Conservation (phyloP, 2,113 vertebrate species). For the Rhabdomys dilectus region DNA sequence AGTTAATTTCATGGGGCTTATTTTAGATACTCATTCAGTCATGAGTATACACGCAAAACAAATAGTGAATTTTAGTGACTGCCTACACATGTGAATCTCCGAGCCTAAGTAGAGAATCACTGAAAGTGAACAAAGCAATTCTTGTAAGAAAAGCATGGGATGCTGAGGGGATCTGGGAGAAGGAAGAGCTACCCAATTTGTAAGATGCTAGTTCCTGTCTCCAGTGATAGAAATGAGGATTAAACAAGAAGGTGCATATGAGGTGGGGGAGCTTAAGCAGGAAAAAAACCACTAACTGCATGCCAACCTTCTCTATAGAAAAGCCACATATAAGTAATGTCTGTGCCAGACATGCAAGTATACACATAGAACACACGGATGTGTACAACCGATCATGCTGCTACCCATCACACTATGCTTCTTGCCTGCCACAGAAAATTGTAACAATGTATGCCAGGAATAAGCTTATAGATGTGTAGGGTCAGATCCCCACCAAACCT, state of each 20-base stretch:
- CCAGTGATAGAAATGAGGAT: neutral
- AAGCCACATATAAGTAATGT: neutral
- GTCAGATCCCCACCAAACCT: neutral
- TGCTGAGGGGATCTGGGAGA: neutral
- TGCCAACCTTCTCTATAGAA: neutral
- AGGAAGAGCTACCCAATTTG: neutral
- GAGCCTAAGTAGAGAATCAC: neutral
- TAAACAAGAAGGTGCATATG: neutral
- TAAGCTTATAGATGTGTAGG: neutral
- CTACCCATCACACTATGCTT: rapidly evolving
- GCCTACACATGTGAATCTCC: neutral
- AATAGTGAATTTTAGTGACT: neutral
- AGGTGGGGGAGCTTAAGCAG: neutral
- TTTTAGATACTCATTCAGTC: neutral
- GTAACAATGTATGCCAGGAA: neutral
- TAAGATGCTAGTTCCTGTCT: neutral
- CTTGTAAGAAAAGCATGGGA: neutral
- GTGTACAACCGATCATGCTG: neutral
- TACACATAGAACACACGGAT: neutral
- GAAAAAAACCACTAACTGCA: neutral
- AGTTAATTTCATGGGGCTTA: slow-evolving; percentile 45
- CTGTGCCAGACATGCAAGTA: neutral
- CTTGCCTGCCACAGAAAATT: neutral
- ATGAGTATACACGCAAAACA: slow-evolving; percentile 31
- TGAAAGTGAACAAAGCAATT: neutral